Evolutionary conservation across 2,113 vertebrate genomes (phyloP), one percentile per base, ranked within the genome.

Genomic region (Ciconia boyciana): DNA sequence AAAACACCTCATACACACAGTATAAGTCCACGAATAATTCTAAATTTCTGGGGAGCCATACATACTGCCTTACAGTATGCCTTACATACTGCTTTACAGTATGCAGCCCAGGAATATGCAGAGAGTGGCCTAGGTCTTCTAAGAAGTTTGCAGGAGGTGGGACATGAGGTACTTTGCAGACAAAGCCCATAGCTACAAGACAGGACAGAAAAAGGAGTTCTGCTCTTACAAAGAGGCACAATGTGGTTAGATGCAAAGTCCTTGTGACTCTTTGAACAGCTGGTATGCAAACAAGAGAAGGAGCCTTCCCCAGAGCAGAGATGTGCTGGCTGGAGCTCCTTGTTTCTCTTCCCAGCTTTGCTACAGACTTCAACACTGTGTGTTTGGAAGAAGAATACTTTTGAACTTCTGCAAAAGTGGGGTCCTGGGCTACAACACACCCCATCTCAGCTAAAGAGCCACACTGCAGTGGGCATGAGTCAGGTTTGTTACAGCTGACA

Each of bases 381-480:
- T 80, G 10, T 36, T 16, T 62, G 61, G 34, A 41, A 65, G n/a
- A 32, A 48, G 7, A 48, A 66, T 1, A 43, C 65, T 18, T 81
- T 29, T 2, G 0, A 57, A 41, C 51, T 81, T 46, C 31, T 58
- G 15, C 14, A 57, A 6, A 55, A 72, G 21, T 5, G 12, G 15
- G 8, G 1, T 39, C 69, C 51, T 34, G 13, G 20, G 13, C 32
- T 65, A 26, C 13, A 16, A 2, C 15, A 41, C 8, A 28, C 11
- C 70, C 41, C 15, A 17, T 25, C 49, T 41, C 49, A 64, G 36
- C 46, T 41, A 3, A 16, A 24, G 20, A 68, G 28, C 10, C 68
- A 36, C 6, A 0, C 11, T 46, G 4, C 64, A 75, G 51, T 2
- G 1, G 34, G 10, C 2, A 7, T 2, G 52, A 44, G 36, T 10